phyloP scores from a whole-genome alignment of 2,888 invertebrate genomes.

The Acrobasis repandana region DNA sequence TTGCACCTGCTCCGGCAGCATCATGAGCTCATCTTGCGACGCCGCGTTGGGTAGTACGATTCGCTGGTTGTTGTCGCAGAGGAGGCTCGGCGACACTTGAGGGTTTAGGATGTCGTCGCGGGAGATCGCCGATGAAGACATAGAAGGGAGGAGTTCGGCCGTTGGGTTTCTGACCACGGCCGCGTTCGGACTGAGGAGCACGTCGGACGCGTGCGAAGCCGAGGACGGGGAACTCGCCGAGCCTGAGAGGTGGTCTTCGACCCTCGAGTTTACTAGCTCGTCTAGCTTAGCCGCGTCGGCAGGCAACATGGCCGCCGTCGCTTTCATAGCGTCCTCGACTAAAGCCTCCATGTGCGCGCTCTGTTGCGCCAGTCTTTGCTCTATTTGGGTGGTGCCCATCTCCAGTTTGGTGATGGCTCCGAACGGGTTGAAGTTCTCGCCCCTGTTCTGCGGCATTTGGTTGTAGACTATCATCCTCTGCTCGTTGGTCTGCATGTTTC shows the following conservation, averaged over 20 bases:
- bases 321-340: conserved; percentile 76
- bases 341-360: conserved; percentile 75
- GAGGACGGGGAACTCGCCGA: conserved; percentile 56
- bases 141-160: conserved; percentile 57
- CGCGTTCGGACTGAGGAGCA: conserved; percentile 59
- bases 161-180: conserved; percentile 58
- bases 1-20: conserved; percentile 66
- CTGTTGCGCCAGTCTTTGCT: conserved; percentile 66
- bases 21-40: conserved; percentile 63
- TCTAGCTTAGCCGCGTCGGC: conserved; percentile 79
- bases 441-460: conserved; percentile 43
- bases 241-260: conserved; percentile 67
- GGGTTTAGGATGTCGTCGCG: conserved; percentile 85
- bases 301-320: conserved; percentile 70
- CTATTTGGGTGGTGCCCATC: conserved; percentile 60
- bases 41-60: conserved; percentile 47
- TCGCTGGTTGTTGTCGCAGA: conserved; percentile 58
- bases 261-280: conserved; percentile 80
- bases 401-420: conserved; percentile 67
- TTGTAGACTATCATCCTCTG: conserved; percentile 56
- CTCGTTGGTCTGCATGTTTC: conserved; percentile 47
- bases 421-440: conserved; percentile 63
- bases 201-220: conserved; percentile 66
- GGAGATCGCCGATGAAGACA: conserved; percentile 64
- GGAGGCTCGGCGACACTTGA: conserved; percentile 83